phyloP scores from a whole-genome alignment of 2,113 vertebrate genomes.

The Hippocampus abdominalis region DNA sequence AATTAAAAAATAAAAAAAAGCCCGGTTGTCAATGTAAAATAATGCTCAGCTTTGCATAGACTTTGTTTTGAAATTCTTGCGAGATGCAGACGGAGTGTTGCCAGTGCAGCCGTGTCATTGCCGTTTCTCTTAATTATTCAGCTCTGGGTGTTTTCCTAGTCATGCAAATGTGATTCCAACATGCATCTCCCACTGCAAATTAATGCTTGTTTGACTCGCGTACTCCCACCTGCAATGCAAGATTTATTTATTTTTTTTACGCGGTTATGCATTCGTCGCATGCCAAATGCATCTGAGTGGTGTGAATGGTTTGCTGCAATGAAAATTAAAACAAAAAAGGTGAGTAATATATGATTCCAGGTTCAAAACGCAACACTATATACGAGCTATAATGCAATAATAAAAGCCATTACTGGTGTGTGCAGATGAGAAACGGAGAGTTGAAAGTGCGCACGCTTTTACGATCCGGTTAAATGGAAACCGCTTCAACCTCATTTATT shows the following conservation, averaged over 20 bases:
- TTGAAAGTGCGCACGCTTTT: conserved; percentile 29
- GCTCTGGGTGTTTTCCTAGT: background rate
- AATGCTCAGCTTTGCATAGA: background rate
- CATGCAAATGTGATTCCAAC: conserved; percentile 7
- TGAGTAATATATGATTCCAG: background rate
- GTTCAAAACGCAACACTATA: background rate
- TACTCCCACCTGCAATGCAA: background rate
- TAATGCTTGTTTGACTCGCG: background rate
- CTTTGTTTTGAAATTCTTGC: background rate
- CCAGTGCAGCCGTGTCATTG: background rate
- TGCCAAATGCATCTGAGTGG: background rate
- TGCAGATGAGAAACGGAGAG: conserved; percentile 27
- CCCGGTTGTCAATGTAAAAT: background rate
- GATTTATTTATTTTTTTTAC: background rate
- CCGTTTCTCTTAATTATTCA: background rate
- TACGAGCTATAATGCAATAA: background rate
- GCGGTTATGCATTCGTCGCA: background rate
- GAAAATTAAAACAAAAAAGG: background rate
- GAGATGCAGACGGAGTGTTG: background rate
- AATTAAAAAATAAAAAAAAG: background rate
- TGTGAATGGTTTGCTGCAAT: background rate
- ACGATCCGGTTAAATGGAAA: conserved; percentile 52
- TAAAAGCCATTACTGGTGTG: background rate
- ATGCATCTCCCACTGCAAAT: conserved; percentile 6
- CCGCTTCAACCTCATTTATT: conserved; percentile 38